Evolutionary conservation across 2,797 vertebrate species (phyloP).

Genomic region (Threskiornis aethiopicus): DNA sequence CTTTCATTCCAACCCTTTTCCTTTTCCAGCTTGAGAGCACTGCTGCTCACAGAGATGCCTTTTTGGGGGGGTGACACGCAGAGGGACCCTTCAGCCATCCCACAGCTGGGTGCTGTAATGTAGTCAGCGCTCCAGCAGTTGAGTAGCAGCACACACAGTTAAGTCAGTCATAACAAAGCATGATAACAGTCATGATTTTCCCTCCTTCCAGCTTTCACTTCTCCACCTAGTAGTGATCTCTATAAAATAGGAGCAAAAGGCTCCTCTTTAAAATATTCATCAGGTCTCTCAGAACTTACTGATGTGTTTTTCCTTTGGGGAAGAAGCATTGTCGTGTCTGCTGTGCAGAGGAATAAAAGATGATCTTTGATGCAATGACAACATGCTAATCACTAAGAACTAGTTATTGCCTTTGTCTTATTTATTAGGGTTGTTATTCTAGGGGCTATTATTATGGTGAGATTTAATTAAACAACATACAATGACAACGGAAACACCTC

Average conservation of each 20-base stretch:
- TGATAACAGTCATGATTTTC: neutral
- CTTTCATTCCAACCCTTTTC: neutral
- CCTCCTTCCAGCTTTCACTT: neutral
- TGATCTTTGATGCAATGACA: neutral
- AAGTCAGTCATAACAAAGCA: neutral
- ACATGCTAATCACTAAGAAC: neutral
- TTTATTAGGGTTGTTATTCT: neutral
- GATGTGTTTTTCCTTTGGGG: neutral
- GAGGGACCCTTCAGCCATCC: neutral
- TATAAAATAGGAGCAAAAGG: neutral
- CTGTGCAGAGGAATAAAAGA: neutral
- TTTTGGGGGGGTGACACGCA: rapidly evolving
- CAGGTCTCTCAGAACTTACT: neutral
- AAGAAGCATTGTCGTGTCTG: neutral
- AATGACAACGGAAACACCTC: neutral
- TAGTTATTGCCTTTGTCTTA: neutral
- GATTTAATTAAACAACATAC: neutral
- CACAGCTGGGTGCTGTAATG: neutral
- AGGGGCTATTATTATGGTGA: neutral
- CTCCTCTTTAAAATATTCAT: neutral
- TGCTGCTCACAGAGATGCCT: neutral
- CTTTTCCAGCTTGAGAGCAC: neutral
- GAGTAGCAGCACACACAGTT: neutral
- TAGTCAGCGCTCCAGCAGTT: neutral
- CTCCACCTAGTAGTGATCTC: neutral